phyloP scores from a whole-genome alignment of 2,888 invertebrate genomes.

The Acanthacorydalis orientalis region DNA sequence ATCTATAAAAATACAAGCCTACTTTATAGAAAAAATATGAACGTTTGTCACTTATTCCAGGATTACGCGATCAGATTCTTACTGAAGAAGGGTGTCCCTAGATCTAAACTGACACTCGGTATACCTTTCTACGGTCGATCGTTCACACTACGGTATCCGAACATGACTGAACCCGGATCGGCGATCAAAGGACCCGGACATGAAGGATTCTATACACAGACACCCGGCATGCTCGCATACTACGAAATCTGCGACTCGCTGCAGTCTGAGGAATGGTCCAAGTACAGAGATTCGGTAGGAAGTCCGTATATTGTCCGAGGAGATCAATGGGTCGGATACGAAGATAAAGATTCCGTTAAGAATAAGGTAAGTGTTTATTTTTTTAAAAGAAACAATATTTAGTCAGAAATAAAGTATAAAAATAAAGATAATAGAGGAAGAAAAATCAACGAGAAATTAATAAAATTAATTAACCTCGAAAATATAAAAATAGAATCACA shows the following conservation, averaged over 20 bases:
- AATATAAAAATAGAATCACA: no score
- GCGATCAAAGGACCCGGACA: conserved; percentile 41
- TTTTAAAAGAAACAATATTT: no score
- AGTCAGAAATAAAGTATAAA: no score
- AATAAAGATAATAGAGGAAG: no score
- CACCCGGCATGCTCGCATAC: conserved; percentile 49
- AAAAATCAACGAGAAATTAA: no score
- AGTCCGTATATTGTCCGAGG: conserved; percentile 47
- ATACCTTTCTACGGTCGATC: conserved; percentile 57
- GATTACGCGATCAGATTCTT: conserved; percentile 54
- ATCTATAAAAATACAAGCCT: no score
- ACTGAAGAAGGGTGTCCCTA: conserved; percentile 41
- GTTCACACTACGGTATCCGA: conserved; percentile 42
- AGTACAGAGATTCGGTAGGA: conserved; percentile 37
- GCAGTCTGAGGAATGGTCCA: conserved; percentile 18
- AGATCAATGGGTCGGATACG: conserved; percentile 70
- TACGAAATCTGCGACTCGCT: conserved; percentile 44
- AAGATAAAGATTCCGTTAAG: conserved; percentile 45
- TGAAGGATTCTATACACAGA: conserved; percentile 49
- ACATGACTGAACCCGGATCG: conserved; percentile 37
- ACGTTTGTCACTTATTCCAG: conserved; percentile 23
- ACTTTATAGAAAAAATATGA: no score
- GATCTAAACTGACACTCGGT: conserved; percentile 51
- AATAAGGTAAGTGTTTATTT: conserved; percentile 52
- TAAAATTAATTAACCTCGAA: no score